Evolutionary conservation across 1,140 invertebrate genomes (phyloP).

Genomic region (Eupeodes corollae): DNA sequence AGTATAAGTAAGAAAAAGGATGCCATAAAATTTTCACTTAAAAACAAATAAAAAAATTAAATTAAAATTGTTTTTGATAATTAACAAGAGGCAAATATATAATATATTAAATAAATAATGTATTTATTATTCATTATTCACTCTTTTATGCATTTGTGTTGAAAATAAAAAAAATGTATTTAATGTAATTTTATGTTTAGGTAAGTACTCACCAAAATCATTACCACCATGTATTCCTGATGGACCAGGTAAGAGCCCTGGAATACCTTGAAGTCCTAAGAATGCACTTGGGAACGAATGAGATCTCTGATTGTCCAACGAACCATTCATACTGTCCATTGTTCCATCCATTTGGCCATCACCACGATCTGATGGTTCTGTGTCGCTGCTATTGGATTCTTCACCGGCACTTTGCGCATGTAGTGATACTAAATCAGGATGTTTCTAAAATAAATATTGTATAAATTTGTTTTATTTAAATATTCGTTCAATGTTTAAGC

Average conservation of each 20-base stretch:
- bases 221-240: constrained; percentile 64
- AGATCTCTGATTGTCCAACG: constrained; percentile 52
- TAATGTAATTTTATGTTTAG: not conserved
- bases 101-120: constrained; percentile 8
- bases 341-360: constrained; percentile 37
- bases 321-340: constrained; percentile 24
- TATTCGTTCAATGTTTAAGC: not conserved
- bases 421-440: constrained; percentile 27
- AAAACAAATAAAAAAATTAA: too few species aligned
- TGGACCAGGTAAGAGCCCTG: constrained; percentile 66
- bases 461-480: not conserved
- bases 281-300: constrained; percentile 58
- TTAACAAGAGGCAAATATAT: constrained; percentile 23
- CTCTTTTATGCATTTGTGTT: not conserved
- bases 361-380: constrained; percentile 53
- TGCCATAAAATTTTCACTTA: too few species aligned
- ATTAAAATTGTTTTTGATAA: too few species aligned
- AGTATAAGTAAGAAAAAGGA: too few species aligned
- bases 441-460: too few species aligned
- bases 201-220: constrained; percentile 64
- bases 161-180: constrained; percentile 7
- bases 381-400: constrained; percentile 58
- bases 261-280: constrained; percentile 58
- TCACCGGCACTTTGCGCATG: constrained; percentile 64
- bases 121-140: constrained; percentile 11